These are phyloP conservation scores for Carcina quercana DNA, from an alignment of 2,888 invertebrate genomes.

Conservation along the genomic window DNA sequence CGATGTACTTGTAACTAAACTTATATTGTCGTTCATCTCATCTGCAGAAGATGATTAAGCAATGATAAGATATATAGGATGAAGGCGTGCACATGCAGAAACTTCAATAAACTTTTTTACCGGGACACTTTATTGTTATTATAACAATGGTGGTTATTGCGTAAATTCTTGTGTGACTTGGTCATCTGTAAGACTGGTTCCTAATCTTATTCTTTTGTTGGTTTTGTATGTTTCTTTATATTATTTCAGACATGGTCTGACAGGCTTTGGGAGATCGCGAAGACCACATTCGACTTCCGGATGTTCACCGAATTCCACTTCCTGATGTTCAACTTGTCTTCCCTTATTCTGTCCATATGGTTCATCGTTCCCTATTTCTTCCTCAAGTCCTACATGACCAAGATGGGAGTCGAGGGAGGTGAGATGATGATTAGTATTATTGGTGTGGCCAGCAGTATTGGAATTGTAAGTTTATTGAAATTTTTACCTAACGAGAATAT, in stretches of 20 bases:
- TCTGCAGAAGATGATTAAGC: too few species aligned
- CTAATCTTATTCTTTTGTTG: neutral
- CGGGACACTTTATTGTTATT: too few species aligned
- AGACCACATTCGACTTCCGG: constrained; percentile 84
- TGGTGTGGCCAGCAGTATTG: constrained; percentile 90
- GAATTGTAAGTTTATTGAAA: constrained; percentile 89
- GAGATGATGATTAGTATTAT: constrained; percentile 89
- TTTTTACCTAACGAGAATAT: too few species aligned
- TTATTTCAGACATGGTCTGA: constrained; percentile 82
- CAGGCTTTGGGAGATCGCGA: constrained; percentile 77
- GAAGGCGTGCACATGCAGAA: too few species aligned
- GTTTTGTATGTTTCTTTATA: too few species aligned
- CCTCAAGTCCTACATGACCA: constrained; percentile 77
- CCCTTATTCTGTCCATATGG: constrained; percentile 92
- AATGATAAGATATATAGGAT: too few species aligned
- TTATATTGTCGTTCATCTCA: too few species aligned
- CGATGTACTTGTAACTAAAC: too few species aligned
- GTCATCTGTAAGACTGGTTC: neutral
- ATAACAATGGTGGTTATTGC: too few species aligned
- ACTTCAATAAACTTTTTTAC: too few species aligned
- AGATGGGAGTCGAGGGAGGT: constrained; percentile 78
- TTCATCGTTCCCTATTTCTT: constrained; percentile 96
- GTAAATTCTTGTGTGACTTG: too few species aligned
- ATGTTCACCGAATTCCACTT: constrained; percentile 88
- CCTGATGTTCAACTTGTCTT: constrained; percentile 87